phyloP scores from a whole-genome alignment of 1,140 invertebrate genomes.

The Achatina immaculata region DNA sequence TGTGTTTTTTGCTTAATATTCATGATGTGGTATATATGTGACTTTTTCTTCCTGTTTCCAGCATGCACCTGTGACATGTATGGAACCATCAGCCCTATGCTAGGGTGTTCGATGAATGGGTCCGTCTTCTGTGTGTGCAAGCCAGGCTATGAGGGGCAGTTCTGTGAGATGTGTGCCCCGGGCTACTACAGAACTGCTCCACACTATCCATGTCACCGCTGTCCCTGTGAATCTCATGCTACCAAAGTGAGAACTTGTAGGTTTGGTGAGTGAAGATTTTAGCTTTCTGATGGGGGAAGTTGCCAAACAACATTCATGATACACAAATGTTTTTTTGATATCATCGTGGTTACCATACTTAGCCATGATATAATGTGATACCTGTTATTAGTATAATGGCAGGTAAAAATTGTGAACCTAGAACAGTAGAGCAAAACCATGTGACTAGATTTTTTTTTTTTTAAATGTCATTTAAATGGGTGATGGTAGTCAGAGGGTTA shows the following conservation, averaged over 20 bases:
- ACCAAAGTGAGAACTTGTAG: conserved; percentile 46
- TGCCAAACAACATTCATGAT: too few relatives aligned
- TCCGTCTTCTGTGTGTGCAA: conserved; percentile 48
- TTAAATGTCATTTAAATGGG: too few relatives aligned
- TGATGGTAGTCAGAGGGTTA: too few relatives aligned
- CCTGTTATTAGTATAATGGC: too few relatives aligned
- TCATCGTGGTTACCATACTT: too few relatives aligned
- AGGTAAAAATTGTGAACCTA: too few relatives aligned
- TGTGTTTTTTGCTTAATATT: too few relatives aligned
- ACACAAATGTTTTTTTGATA: too few relatives aligned
- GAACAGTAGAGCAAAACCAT: too few relatives aligned
- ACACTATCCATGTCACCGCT: conserved; percentile 51
- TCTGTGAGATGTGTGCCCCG: conserved; percentile 54
- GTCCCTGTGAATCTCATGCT: conserved; percentile 48
- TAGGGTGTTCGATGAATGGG: conserved; percentile 16
- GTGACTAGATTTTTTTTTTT: too few relatives aligned
- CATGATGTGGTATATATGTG: neutral
- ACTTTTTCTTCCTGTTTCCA: conserved; percentile 23
- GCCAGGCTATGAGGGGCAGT: conserved; percentile 47
- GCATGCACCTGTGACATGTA: conserved; percentile 37
- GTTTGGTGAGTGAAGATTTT: conserved; percentile 53
- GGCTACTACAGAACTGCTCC: conserved; percentile 52
- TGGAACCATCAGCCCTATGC: conserved; percentile 21
- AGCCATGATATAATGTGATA: too few relatives aligned
- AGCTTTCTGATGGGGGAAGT: too few relatives aligned